phyloP scores from a whole-genome alignment of 2,113 vertebrate species.

The Oreochromis niloticus region DNA sequence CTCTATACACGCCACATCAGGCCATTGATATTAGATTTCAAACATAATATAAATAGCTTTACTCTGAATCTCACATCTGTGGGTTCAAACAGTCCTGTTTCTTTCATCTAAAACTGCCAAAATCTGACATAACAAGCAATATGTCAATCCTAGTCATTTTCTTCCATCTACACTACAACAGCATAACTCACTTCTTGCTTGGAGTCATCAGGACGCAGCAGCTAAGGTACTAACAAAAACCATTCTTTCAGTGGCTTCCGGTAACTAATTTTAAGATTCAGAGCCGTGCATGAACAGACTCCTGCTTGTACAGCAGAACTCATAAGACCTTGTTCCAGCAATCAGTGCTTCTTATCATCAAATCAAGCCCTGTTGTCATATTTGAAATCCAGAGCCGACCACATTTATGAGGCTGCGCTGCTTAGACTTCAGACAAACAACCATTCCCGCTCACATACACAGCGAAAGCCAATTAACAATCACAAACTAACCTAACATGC shows the following conservation, averaged over 20 bases:
- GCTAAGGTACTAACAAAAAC: rapidly evolving
- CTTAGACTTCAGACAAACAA: neutral
- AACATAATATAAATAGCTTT: neutral
- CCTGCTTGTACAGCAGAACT: neutral
- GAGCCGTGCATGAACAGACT: neutral
- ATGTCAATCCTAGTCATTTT: neutral
- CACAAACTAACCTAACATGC: neutral
- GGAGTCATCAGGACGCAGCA: rapidly evolving
- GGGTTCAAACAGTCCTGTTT: neutral
- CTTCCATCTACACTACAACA: rapidly evolving
- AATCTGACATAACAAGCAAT: rapidly evolving
- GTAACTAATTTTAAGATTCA: neutral
- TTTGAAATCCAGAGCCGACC: neutral
- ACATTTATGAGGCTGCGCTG: neutral
- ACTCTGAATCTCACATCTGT: neutral
- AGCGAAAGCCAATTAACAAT: neutral
- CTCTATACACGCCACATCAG: neutral
- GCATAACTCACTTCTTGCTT: rapidly evolving
- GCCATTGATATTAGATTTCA: neutral
- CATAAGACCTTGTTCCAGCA: neutral
- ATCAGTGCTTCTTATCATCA: neutral
- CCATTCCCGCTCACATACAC: rapidly evolving
- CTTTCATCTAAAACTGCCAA: neutral
- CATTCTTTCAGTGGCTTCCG: neutral
- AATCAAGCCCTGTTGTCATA: neutral